phyloP scores from a whole-genome alignment of 2,113 vertebrate species.

The Grammomys dolichurus region DNA sequence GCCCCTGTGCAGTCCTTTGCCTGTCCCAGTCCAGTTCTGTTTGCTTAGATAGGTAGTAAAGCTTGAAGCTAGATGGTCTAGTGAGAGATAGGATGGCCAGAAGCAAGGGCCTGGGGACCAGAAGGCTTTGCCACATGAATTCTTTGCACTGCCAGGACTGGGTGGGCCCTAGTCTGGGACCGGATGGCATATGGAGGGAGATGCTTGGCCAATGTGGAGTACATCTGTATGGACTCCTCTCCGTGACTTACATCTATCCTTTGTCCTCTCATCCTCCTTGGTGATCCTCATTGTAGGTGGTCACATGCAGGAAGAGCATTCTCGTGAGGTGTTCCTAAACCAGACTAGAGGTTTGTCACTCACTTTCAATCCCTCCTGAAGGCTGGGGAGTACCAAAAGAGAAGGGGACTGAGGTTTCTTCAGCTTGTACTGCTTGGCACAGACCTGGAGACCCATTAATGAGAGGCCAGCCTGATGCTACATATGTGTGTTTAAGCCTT shows the following conservation, averaged over 20 bases:
- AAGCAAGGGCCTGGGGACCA: accelerated
- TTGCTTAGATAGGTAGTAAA: neutral
- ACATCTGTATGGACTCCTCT: accelerated
- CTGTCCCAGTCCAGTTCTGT: neutral
- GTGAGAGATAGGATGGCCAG: neutral
- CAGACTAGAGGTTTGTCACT: neutral
- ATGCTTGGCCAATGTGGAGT: neutral
- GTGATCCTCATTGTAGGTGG: neutral
- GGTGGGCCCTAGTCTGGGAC: neutral
- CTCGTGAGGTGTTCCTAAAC: neutral
- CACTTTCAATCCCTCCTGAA: neutral
- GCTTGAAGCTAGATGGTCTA: neutral
- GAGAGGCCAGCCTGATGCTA: neutral
- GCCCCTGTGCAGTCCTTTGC: neutral
- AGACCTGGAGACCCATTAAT: accelerated
- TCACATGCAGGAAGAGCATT: neutral
- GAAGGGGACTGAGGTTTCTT: neutral
- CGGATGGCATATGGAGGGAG: neutral
- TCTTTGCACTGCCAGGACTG: neutral
- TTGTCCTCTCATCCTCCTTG: neutral
- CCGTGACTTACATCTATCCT: accelerated
- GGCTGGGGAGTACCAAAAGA: neutral
- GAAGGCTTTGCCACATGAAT: neutral
- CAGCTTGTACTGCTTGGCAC: neutral
- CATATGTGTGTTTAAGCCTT: too few species aligned